These are phyloP conservation scores for Cryptocephalus primarius DNA, from an alignment of 2,888 invertebrate species.

Conservation along the genomic window DNA sequence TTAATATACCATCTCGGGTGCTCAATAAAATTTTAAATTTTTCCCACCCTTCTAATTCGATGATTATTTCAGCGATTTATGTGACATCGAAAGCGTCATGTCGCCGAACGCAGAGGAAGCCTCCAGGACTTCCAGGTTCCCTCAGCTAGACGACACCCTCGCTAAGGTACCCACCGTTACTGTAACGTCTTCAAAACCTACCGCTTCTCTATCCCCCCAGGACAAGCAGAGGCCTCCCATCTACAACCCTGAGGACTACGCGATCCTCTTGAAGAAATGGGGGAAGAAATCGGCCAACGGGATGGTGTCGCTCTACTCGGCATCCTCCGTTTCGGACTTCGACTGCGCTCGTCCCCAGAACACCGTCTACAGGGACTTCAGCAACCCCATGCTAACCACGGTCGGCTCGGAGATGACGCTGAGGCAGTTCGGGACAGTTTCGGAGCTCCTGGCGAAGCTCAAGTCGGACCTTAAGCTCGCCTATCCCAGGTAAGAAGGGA, in stretches of 20 bases:
- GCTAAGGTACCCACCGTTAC: background rate
- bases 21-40: no score
- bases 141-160: background rate
- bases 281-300: slow-evolving; percentile 50
- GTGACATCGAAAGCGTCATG: background rate
- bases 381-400: slow-evolving; percentile 58
- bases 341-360: slow-evolving; percentile 23
- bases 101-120: background rate
- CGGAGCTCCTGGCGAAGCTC: slow-evolving; percentile 77
- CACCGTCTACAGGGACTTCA: slow-evolving; percentile 34
- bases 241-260: slow-evolving; percentile 85
- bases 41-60: no score
- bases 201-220: slow-evolving; percentile 31
- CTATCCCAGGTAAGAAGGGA: slow-evolving; percentile 73
- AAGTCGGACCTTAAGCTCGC: slow-evolving; percentile 76
- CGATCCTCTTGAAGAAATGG: slow-evolving; percentile 69
- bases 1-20: no score
- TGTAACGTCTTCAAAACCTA: background rate
- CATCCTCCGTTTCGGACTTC: slow-evolving; percentile 22
- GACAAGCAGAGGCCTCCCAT: slow-evolving; percentile 79
- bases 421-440: slow-evolving; percentile 75
- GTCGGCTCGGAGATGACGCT: slow-evolving; percentile 75
- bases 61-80: background rate
- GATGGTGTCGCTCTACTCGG: slow-evolving; percentile 27
- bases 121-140: background rate